Conservation (phyloP, 2,113 vertebrate genomes). For the Macaca fascicularis region DNA sequence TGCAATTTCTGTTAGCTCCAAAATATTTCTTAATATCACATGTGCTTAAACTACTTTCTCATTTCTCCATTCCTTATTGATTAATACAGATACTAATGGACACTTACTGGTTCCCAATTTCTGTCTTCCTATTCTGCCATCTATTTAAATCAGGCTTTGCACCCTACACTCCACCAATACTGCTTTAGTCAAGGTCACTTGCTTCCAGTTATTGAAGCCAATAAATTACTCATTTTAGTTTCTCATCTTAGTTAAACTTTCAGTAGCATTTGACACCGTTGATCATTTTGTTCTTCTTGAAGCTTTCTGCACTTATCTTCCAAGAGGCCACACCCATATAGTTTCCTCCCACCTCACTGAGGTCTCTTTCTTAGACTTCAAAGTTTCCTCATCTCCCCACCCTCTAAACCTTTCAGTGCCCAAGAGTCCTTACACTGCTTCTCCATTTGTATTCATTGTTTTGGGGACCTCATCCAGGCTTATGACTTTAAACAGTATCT, state of each 20-base stretch:
- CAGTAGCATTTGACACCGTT: neutral
- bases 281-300: neutral
- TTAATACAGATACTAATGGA: neutral
- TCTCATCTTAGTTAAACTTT: neutral
- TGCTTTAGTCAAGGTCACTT: neutral
- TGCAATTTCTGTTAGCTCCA: neutral
- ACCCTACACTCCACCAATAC: neutral
- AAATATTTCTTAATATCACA: neutral
- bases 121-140: neutral
- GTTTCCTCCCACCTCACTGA: neutral
- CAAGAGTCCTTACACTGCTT: neutral
- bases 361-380: neutral
- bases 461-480: neutral
- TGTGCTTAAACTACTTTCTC: neutral
- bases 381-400: neutral
- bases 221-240: neutral
- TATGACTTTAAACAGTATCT: neutral
- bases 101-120: neutral
- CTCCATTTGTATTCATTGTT: neutral
- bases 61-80: neutral
- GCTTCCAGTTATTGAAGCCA: neutral
- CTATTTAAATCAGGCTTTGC: neutral
- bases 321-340: neutral
- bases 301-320: neutral
- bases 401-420: neutral